Evolutionary conservation across 2,113 vertebrate species (phyloP).

Genomic region (Collichthys lucidus): DNA sequence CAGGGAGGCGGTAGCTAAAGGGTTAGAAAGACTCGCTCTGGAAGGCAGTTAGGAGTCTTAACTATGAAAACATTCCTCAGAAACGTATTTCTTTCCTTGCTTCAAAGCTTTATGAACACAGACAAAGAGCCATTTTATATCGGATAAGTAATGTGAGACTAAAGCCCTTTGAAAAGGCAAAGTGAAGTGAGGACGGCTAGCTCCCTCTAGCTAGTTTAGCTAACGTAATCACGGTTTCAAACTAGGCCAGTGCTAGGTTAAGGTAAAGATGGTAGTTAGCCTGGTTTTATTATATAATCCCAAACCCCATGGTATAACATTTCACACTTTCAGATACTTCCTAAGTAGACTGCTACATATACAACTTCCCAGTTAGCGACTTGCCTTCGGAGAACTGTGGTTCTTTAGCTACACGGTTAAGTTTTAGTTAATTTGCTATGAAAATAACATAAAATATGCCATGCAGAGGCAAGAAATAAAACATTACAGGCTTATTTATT

Average conservation of each 20-base stretch:
- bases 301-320: too few species aligned
- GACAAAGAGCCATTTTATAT: constrained; percentile 8
- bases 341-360: neutral
- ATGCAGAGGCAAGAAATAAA: too few species aligned
- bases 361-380: neutral
- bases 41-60: constrained; percentile 22
- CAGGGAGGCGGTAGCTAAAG: constrained; percentile 33
- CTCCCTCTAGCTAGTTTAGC: neutral
- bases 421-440: neutral
- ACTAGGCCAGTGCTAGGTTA: neutral
- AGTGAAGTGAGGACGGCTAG: neutral
- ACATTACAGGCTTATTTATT: neutral
- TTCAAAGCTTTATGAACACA: constrained; percentile 19
- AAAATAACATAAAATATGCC: neutral
- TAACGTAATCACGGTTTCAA: neutral
- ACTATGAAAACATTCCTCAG: constrained; percentile 40
- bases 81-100: constrained; percentile 17
- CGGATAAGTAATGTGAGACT: neutral
- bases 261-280: neutral
- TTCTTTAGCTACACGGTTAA: neutral
- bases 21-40: constrained; percentile 27
- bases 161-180: neutral
- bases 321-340: neutral
- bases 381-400: neutral
- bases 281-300: neutral